Evolutionary conservation across 2,113 vertebrate species (phyloP).

Genomic region (Gila orcuttii): DNA sequence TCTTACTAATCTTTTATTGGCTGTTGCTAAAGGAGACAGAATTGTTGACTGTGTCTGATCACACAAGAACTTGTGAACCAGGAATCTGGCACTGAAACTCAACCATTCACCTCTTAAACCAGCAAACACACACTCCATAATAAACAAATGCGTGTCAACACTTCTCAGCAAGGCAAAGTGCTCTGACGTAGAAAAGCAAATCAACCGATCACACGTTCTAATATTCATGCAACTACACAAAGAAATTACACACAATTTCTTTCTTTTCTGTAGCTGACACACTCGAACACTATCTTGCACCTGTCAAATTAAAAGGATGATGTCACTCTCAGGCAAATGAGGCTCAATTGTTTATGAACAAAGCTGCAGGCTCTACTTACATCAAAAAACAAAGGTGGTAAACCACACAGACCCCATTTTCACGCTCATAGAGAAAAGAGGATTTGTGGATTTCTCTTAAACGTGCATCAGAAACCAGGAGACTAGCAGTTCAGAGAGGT

Average conservation of each 20-base stretch:
- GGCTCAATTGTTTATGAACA: background rate
- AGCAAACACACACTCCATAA: background rate
- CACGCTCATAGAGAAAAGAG: background rate
- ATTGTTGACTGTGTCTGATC: slow-evolving; percentile 29
- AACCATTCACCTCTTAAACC: background rate
- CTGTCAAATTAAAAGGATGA: slow-evolving; percentile 21
- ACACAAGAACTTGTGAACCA: slow-evolving; percentile 44
- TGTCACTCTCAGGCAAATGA: slow-evolving; percentile 4
- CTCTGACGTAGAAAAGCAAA: background rate
- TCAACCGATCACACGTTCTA: no score
- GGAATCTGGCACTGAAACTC: slow-evolving; percentile 43
- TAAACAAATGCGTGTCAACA: slow-evolving; percentile 30
- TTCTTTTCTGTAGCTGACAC: background rate
- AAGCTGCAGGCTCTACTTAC: background rate
- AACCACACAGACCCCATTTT: slow-evolving; percentile 15
- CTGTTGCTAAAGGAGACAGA: background rate
- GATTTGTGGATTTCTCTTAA: background rate
- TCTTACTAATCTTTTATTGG: slow-evolving; percentile 4
- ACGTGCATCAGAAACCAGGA: background rate
- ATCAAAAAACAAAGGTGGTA: slow-evolving; percentile 7
- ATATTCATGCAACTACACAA: background rate
- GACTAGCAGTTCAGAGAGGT: background rate
- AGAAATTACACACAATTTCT: background rate
- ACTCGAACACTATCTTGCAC: background rate
- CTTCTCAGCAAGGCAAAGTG: background rate